Base-by-base conservation (phyloP, 2,888 invertebrate genomes). In the Lymantria dispar region DNA sequence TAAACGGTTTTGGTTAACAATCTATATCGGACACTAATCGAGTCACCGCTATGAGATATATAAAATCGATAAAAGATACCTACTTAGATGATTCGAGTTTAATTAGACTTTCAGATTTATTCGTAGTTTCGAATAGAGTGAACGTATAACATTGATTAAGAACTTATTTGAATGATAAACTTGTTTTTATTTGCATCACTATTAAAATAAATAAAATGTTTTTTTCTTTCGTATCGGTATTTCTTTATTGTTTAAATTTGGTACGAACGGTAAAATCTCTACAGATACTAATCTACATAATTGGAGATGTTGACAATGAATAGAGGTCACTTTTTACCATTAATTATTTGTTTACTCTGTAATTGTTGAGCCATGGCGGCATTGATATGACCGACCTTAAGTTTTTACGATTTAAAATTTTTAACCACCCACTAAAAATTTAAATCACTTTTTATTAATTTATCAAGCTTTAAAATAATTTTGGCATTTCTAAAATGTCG, bases 1-100 rank as follows among this genome's bases (percentile, higher is more conserved):
- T 78, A 82, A 82, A 76, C 79, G 81, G 81, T 83, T 83, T 82
- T 84, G 83, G 79, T 80, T 82, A 83, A 82, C 82, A 84, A 80
- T 80, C 72, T 54, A 65, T 75, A 76, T 78, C 78, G 79, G 76
- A 76, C 74, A 78, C 79, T 84, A 83, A 86, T 86, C 83, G 83
- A 86, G 82, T 85, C 79, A 79, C 76, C 60, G 66, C 64, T 68
- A 79, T 78, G 76, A 80, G 80, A 86, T 87, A 82, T 83, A 76
- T 76, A 75, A 75, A 70, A 76, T 72, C 72, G 83, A 80, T 83
- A 81, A 80, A 74, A 61, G 74, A 76, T 74, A 72, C 74, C 75
- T 75, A 76, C 78, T 80, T 78, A 78, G 74, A 77, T 70, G 76
- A 74, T 71, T 69, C 60, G 66, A 64, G 55, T 69, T 71, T 72